Percentiles rank a stretch among this genome's conserved stretches.
phyloP scores from a whole-genome alignment of 2,797 vertebrate species.

The Apogon hyalosoma region DNA sequence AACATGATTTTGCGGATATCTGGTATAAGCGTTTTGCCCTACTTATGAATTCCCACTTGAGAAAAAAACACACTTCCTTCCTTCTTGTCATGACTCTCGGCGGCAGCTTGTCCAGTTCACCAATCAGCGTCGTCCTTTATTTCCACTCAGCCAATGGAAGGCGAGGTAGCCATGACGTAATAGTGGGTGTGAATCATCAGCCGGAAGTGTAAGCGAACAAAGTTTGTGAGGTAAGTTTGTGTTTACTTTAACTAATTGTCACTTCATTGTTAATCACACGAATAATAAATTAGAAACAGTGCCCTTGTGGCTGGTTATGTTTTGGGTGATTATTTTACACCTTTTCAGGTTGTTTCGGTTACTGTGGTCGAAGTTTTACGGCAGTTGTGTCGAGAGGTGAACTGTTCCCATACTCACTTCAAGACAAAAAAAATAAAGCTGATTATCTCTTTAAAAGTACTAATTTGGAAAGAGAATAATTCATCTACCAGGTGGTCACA shows the following conservation, averaged over 20 bases:
- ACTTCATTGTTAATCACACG: background rate
- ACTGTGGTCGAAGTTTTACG: constrained; percentile 30
- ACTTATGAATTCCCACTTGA: constrained; percentile 2
- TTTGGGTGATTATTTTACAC: background rate
- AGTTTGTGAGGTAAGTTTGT: constrained; percentile 76
- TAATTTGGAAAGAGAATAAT: background rate
- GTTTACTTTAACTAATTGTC: constrained; percentile 16
- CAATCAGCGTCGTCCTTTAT: constrained; percentile 63
- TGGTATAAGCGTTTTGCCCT: background rate
- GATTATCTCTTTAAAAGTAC: background rate
- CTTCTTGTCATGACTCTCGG: constrained; percentile 54
- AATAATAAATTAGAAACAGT: background rate
- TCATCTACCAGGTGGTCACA: background rate
- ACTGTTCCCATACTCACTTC: background rate
- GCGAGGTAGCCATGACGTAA: no score
- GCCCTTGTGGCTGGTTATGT: background rate
- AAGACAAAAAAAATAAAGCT: no score
- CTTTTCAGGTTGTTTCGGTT: background rate
- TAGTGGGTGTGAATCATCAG: constrained; percentile 61
- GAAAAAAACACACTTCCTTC: constrained; percentile 46
- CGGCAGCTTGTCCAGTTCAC: constrained; percentile 32
- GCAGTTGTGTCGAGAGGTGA: constrained; percentile 37
- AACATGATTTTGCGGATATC: background rate
- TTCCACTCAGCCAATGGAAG: constrained; percentile 72
- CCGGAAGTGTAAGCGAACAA: constrained; percentile 70